Conservation (phyloP, 2,888 invertebrate genomes). For the Brachyopa scutellaris region DNA sequence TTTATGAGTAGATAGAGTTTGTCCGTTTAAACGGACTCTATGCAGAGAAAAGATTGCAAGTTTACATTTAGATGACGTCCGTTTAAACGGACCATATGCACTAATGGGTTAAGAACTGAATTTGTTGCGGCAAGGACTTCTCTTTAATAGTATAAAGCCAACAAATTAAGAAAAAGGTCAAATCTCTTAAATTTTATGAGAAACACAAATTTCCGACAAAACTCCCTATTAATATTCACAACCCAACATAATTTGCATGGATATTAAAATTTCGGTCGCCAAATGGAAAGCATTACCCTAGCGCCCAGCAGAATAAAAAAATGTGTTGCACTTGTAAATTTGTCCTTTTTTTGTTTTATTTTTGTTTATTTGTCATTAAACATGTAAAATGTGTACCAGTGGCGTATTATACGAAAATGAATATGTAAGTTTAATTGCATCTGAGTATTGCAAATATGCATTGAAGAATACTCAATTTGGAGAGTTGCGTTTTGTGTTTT, state of each 20-base stretch:
- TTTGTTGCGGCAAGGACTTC: background rate
- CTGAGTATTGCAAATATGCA: background rate
- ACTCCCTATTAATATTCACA: conserved; percentile 66
- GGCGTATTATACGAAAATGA: background rate
- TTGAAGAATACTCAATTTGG: background rate
- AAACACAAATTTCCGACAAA: conserved; percentile 43
- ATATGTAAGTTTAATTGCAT: conserved; percentile 11
- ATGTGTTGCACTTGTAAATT: conserved; percentile 60
- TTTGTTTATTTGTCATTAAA: conserved; percentile 12
- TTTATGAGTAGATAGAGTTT: too few species aligned
- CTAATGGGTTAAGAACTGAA: background rate
- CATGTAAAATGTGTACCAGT: conserved; percentile 21
- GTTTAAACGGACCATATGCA: too few species aligned
- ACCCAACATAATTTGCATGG: conserved; percentile 67
- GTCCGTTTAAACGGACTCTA: too few species aligned
- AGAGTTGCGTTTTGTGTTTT: too few species aligned
- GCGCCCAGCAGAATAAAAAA: conserved; percentile 53
- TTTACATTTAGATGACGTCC: too few species aligned
- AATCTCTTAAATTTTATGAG: conserved; percentile 45
- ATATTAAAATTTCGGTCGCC: conserved; percentile 67
- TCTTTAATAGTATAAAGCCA: conserved; percentile 24
- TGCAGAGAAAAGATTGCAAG: too few species aligned
- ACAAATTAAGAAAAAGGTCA: conserved; percentile 49
- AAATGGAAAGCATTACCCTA: conserved; percentile 45
- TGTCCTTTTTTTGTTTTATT: background rate